phyloP scores from a whole-genome alignment of 2,888 invertebrate species.

The Eupeodes luniger region DNA sequence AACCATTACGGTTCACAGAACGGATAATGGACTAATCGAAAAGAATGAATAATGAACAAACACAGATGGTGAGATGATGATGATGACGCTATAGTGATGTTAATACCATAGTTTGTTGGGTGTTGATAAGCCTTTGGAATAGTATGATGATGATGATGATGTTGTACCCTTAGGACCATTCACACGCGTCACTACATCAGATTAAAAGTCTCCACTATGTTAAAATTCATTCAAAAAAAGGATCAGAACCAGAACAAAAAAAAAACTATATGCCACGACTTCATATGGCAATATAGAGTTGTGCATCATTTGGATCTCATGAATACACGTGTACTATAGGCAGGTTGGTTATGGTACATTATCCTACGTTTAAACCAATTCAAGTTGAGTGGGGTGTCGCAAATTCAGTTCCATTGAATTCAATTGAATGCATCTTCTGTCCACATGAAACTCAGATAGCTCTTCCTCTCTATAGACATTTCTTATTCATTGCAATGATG shows the following conservation, averaged over 20 bases:
- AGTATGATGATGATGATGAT: not conserved
- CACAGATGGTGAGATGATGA: conserved; percentile 69
- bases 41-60: conserved; percentile 76
- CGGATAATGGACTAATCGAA: conserved; percentile 74
- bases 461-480: conserved; percentile 34
- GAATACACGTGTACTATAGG: conserved; percentile 34
- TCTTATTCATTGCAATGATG: conserved; percentile 62
- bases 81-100: conserved; percentile 32
- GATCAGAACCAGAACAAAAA: too few relatives aligned
- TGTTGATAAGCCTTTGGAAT: conserved; percentile 47
- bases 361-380: conserved; percentile 34
- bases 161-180: conserved; percentile 53
- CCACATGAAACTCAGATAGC: conserved; percentile 41
- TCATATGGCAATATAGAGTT: too few relatives aligned
- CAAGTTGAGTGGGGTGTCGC: conserved; percentile 62
- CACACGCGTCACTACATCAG: conserved; percentile 68
- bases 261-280: too few relatives aligned
- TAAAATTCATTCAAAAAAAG: conserved; percentile 10
- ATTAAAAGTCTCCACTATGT: conserved; percentile 55
- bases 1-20: conserved; percentile 62
- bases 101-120: conserved; percentile 6
- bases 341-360: not conserved
- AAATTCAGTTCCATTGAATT: conserved; percentile 73
- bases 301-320: not conserved
- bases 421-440: conserved; percentile 71